These are phyloP conservation scores for Achatina immaculata DNA, from an alignment of 1,140 invertebrate genomes.

Conservation along the genomic window DNA sequence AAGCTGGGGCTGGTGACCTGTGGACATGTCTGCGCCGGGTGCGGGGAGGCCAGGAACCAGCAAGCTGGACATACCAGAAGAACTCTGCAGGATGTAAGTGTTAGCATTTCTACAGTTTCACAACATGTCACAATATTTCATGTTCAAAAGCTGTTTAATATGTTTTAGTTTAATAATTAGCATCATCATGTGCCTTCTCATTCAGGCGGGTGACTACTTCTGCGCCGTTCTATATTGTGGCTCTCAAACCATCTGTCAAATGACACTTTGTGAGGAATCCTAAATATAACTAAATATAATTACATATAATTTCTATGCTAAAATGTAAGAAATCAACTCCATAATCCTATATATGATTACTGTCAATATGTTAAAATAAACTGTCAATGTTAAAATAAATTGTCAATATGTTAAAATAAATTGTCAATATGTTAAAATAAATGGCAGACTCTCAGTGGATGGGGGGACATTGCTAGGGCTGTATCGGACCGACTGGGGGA, in stretches of 20 bases:
- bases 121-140: neutral
- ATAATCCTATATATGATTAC: too few species aligned
- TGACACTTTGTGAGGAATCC: neutral
- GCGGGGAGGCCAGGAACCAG: neutral
- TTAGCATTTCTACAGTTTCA: neutral
- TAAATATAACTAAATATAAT: too few species aligned
- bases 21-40: neutral
- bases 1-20: constrained; percentile 2
- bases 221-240: neutral
- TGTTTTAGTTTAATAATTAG: neutral
- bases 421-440: too few species aligned
- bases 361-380: too few species aligned
- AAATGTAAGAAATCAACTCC: too few species aligned
- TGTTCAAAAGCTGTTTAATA: neutral
- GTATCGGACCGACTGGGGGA: too few species aligned
- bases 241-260: neutral
- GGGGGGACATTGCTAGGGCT: too few species aligned
- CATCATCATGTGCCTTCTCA: neutral
- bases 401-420: too few species aligned
- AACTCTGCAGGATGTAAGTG: neutral
- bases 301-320: too few species aligned
- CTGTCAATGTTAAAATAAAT: too few species aligned
- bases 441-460: too few species aligned
- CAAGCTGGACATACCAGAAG: neutral
- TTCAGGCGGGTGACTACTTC: neutral